Base-by-base conservation (phyloP, 2,888 invertebrate genomes). In the Eurytoma adleriae region DNA sequence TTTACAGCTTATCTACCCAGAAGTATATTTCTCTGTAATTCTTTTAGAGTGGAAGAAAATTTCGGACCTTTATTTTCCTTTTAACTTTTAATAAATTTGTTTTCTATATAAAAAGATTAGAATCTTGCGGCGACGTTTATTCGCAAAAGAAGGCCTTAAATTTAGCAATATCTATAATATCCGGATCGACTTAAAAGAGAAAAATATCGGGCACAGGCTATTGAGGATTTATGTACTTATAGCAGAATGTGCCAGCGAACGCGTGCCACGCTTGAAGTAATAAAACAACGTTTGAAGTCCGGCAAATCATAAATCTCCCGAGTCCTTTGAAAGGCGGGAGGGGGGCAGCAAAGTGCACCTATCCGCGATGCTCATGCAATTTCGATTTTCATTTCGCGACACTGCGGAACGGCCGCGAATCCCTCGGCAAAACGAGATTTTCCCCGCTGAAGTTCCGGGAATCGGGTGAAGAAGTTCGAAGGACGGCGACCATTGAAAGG, bases 311-410 rank as follows among this genome's bases (percentile, higher is more conserved):
- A 79, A 79, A 79, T 79, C 79, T 79, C 64, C 69, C 59, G 72
- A 73, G 73, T 79, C 73, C 73, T 79, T 73, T 73, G 73, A 62
- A 40, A 40, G 54, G 50, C 20, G 13, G 50, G 57, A 50, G 40
- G 13, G 50, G 64, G 40, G 30, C 57, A 24, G 73, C 61, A 62
- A 79, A 79, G 68, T 73, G 72, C 69, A 73, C 30, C 68, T 73
- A 73, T 79, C 73, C 62, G 24, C 59, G 70, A 67, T 71, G 72
- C 78, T 78, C 78, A 59, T 78, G 78, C 79, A 74, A 79, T 79
- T 79, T 79, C 79, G 79, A 73, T 79, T 79, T 79, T 79, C 72
- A 79, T 73, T 79, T 79, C 68, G 68, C 62, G 66, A 72, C 57
- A 57, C 24, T 69, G 62, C 4, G 59, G 62, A 40, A 40, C 48